Evolutionary conservation across 1,140 invertebrate genomes (phyloP).

Genomic region (Drosophila rufa): DNA sequence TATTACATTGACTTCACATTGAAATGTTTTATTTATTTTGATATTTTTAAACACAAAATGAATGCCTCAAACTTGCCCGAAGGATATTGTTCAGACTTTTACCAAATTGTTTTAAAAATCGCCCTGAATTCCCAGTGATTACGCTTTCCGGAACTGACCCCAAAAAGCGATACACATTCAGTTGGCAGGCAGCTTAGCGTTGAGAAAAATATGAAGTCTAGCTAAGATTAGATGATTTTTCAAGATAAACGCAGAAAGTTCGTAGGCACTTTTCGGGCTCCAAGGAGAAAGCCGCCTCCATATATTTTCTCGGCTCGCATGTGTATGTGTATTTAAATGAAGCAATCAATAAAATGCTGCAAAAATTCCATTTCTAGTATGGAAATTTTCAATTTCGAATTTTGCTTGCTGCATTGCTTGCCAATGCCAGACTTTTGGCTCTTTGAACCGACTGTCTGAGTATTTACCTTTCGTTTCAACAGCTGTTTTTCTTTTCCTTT

Average conservation of each 20-base stretch:
- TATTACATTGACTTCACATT: too few relatives aligned
- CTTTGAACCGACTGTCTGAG: conserved; percentile 12
- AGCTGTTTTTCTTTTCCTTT: conserved; percentile 49
- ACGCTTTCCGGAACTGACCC: not conserved
- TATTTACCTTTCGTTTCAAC: conserved; percentile 71
- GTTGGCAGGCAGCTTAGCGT: conserved; percentile 74
- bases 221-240: conserved; percentile 82
- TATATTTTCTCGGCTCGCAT: not conserved
- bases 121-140: not conserved
- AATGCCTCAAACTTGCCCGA: too few relatives aligned
- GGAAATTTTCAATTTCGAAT: conserved; percentile 50
- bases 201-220: conserved; percentile 82
- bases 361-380: conserved; percentile 50
- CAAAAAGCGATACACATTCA: conserved; percentile 51
- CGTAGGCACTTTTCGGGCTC: conserved; percentile 43
- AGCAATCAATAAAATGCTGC: conserved; percentile 73
- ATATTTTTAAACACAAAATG: not conserved
- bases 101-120: not conserved
- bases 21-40: not conserved
- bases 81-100: not conserved
- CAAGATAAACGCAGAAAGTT: conserved; percentile 73
- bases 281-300: not conserved
- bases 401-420: conserved; percentile 52
- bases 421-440: conserved; percentile 21
- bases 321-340: conserved; percentile 64